Evolutionary conservation across 2,888 invertebrate species (phyloP).

Genomic region (Spodoptera exigua): DNA sequence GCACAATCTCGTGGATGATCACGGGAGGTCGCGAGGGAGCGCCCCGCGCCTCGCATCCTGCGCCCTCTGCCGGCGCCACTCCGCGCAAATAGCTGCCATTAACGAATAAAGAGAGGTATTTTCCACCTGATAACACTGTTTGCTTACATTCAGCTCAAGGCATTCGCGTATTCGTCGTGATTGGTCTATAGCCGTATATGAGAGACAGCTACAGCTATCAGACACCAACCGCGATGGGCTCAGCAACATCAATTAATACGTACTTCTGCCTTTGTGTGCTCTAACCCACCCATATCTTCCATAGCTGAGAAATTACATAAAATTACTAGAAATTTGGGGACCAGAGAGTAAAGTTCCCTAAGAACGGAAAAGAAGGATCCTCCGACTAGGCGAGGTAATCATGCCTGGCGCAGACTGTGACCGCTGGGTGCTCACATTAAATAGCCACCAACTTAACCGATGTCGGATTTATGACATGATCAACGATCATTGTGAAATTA

Average conservation of each 20-base stretch:
- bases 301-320: too few species aligned
- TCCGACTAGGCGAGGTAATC: too few species aligned
- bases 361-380: too few species aligned
- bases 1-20: conserved; percentile 75
- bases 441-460: too few species aligned
- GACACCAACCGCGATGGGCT: conserved; percentile 1
- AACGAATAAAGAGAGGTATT: conserved; percentile 78
- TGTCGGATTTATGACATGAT: too few species aligned
- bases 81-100: conserved; percentile 74
- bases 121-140: conserved; percentile 76
- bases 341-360: too few species aligned
- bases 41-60: conserved; percentile 24
- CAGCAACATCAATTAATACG: conserved; percentile 20
- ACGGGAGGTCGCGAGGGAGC: conserved; percentile 54
- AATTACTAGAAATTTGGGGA: too few species aligned
- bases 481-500: too few species aligned
- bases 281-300: too few species aligned
- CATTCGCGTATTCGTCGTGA: conserved; percentile 63
- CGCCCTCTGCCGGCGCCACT: conserved; percentile 27
- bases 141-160: conserved; percentile 64
- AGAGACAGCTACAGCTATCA: conserved; percentile 15
- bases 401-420: too few species aligned
- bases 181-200: conserved; percentile 62
- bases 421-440: too few species aligned
- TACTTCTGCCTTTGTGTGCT: too few species aligned